A percentile compares a stretch with the other conserved stretches of the same genome.
phyloP scores from a whole-genome alignment of 2,113 vertebrate genomes.

The Serinus canaria region DNA sequence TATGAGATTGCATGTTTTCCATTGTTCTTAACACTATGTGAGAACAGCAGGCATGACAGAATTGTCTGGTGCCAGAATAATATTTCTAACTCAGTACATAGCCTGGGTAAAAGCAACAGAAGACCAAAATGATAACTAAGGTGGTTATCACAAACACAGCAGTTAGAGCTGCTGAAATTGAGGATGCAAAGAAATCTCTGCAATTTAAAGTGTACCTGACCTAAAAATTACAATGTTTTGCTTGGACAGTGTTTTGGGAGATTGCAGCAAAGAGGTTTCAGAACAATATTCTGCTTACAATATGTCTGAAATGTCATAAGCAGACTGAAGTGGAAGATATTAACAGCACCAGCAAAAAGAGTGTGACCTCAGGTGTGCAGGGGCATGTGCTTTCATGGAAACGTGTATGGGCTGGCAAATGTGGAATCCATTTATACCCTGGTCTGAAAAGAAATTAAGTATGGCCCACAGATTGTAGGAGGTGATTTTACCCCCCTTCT shows the following conservation, averaged over 20 bases:
- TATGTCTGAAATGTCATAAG: rapidly evolving
- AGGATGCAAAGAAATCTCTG: neutral
- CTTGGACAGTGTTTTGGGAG: neutral
- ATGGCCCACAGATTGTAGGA: neutral
- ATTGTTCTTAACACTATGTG: neutral
- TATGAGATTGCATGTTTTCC: neutral
- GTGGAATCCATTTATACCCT: neutral
- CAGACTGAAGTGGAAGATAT: neutral
- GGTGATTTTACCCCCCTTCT: neutral
- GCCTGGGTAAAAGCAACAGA: neutral
- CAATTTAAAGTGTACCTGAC: neutral
- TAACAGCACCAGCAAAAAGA: neutral
- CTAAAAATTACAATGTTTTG: neutral
- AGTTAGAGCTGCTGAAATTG: neutral
- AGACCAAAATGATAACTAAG: neutral
- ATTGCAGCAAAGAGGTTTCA: neutral
- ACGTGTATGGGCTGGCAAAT: no score
- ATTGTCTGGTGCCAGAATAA: neutral
- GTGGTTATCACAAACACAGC: neutral
- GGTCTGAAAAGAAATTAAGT: neutral
- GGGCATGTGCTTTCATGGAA: neutral
- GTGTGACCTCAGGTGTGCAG: neutral
- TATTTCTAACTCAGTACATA: neutral
- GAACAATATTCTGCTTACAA: neutral
- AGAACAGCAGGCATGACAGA: neutral